Evolutionary conservation across 2,888 invertebrate genomes (phyloP), one percentile per base, ranked within the genome.

Genomic region (Aquatica leii): DNA sequence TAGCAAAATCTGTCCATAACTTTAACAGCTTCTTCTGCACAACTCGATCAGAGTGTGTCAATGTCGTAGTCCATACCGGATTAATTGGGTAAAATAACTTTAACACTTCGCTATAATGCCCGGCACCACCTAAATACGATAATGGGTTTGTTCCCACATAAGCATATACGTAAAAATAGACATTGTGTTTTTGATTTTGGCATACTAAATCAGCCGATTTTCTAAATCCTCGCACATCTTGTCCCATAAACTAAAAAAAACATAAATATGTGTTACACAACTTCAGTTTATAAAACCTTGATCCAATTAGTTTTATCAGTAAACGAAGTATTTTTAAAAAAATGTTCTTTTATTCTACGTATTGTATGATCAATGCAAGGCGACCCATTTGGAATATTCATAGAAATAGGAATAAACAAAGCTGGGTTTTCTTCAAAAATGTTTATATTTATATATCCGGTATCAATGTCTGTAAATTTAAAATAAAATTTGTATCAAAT

Each of bases 1-100:
- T 17, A 0, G 53, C 65, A 50, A 65, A 65, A 58, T 60, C 60
- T 4, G 53, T 61, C 65, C 65, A 65, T 8, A 65, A 18, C 2
- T 52, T 60, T 2, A 65, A 11, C 12, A 65, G n/a, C 0, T 60
- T 43, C 9, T 41, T 37, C 2, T 48, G 21, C 9, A 46, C 57
- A 11, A 48, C 4, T 14, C 34, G 31, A 43, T 65, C 61, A 2
- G 51, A 12, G 24, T 40, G n/a, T 5, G 48, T 49, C 21, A 48
- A 52, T 9, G 8, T 40, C 12, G 41, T 40, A 14, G 31, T 62
- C 14, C 37, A 20, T 8, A n/a, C 17, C 14, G 20, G 12, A 1
- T 18, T 14, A 34, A 17, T 14, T 6, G 52, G 37, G 8, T 57
- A 50, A 9, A 21, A 61, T 17, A 61, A 31, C 14, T 65, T 61